Conservation (phyloP, 2,888 invertebrate species). For the Cryptosula pallasiana region DNA sequence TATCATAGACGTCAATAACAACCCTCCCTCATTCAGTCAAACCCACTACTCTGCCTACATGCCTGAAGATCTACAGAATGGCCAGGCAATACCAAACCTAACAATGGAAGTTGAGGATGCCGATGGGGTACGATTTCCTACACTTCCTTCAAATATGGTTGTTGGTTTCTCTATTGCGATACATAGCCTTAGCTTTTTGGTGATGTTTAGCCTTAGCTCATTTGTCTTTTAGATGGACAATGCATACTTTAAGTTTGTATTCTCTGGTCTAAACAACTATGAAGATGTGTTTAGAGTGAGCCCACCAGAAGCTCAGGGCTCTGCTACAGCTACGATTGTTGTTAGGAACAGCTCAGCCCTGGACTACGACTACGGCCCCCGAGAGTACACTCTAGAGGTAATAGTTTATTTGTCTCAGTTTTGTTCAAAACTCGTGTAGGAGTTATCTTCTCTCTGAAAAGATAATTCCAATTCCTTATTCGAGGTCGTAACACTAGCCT, state of each 20-base stretch:
- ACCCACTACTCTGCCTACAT: slow-evolving; percentile 10
- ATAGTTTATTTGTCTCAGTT: too few species aligned
- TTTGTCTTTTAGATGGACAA: slow-evolving; percentile 20
- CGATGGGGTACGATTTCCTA: slow-evolving; percentile 9
- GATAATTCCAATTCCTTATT: too few species aligned
- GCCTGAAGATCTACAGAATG: slow-evolving; percentile 6
- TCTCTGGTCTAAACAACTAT: slow-evolving; percentile 4
- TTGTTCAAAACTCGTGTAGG: too few species aligned
- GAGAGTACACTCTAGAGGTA: slow-evolving; percentile 15
- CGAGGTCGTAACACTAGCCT: too few species aligned
- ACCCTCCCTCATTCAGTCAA: slow-evolving; percentile 2
- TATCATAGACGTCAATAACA: slow-evolving; percentile 16
- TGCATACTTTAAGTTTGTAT: slow-evolving; percentile 23
- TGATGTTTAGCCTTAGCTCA: too few species aligned
- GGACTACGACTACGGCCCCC: slow-evolving; percentile 3
- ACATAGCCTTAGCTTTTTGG: too few species aligned
- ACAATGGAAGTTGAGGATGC: slow-evolving; percentile 10
- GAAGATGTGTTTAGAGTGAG: slow-evolving; percentile 21
- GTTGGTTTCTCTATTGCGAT: too few species aligned
- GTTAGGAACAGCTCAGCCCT: slow-evolving; percentile 12
- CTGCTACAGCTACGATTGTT: slow-evolving; percentile 16
- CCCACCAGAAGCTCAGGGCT: slow-evolving; percentile 19
- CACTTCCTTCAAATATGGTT: too few species aligned
- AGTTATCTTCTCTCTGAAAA: too few species aligned
- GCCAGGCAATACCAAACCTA: slow-evolving; percentile 15